phyloP scores from a whole-genome alignment of 2,113 vertebrate species.

The Sorex araneus region DNA sequence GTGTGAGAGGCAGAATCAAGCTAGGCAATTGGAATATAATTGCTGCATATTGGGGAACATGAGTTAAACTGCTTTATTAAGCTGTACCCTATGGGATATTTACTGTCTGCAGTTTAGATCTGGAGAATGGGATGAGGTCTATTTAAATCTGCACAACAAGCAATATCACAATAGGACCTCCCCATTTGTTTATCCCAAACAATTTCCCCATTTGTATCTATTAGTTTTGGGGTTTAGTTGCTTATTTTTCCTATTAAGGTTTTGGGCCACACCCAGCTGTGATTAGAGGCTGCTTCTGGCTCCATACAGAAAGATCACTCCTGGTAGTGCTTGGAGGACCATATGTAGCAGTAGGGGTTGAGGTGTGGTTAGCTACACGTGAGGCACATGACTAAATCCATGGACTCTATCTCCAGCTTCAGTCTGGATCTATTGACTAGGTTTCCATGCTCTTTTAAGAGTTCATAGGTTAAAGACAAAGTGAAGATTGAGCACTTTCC shows the following conservation, averaged over 20 bases:
- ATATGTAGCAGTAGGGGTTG: too few species aligned
- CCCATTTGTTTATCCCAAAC: constrained; percentile 69
- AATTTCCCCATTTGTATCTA: constrained; percentile 66
- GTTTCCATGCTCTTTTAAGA: constrained; percentile 53
- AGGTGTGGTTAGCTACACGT: too few species aligned
- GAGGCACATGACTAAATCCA: too few species aligned
- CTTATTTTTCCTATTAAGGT: too few species aligned
- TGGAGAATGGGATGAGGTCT: constrained; percentile 58
- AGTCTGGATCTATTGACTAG: constrained; percentile 60
- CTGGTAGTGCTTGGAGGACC: too few species aligned
- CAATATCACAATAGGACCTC: constrained; percentile 48
- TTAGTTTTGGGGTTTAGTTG: neutral
- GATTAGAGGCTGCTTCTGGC: too few species aligned
- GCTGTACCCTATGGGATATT: constrained; percentile 57
- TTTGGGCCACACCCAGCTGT: too few species aligned
- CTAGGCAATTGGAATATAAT: constrained; percentile 59
- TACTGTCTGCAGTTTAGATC: constrained; percentile 54
- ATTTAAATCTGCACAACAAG: constrained; percentile 75
- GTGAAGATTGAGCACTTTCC: constrained; percentile 46
- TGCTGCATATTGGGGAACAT: constrained; percentile 21
- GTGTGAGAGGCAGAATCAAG: constrained; percentile 35
- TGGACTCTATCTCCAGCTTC: neutral
- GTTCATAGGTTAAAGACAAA: constrained; percentile 69
- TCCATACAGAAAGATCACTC: too few species aligned
- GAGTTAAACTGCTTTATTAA: constrained; percentile 57